Evolutionary conservation across 2,797 vertebrate genomes (phyloP), one percentile per base, ranked within the genome.

Genomic region (Scomberomorus guttatus): DNA sequence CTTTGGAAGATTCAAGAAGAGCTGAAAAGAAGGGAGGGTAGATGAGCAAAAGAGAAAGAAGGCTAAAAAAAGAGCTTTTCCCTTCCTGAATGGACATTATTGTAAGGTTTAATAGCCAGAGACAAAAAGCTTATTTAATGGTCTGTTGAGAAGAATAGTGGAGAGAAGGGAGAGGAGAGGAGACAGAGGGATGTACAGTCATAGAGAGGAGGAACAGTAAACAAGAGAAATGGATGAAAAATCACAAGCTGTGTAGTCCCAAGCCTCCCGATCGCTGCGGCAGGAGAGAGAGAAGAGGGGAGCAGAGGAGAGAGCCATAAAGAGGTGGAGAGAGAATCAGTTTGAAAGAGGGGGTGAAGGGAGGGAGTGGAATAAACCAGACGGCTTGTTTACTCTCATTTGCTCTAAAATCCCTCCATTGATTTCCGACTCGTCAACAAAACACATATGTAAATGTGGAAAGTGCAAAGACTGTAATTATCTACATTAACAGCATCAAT

Each of bases 401-500:
- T 20, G 14, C 56, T 75, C 48, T 66, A 9, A 79, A 84, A 75
- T 62, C 57, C n/a, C 61, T 59, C 37, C 1, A 9, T 17, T 64
- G 75, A 67, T 83, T 82, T 75, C 57, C 63, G 75, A 75, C 72
- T 52, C 1, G 18, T 77, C 83, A 83, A 83, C 73, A 73, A 68
- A 76, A 75, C 67, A 77, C 70, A 80, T 11, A 57, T 78, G 83
- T 68, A 77, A 82, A 82, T 79, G 61, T 17, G 54, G 17, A 48
- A 52, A 72, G 81, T 70, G 71, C 73, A 76, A 72, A 83, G 66
- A 69, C 80, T 80, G 60, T 76, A 79, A 90, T 88, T 83, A 87
- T 81, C 75, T 13, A 56, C 75, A 81, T 88, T 85, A 83, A 81
- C 62, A 18, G 79, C 74, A 57, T 77, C 59, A 56, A 68, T 75